Conservation (phyloP, 2,888 invertebrate species). For the Tenthredo amoena region DNA sequence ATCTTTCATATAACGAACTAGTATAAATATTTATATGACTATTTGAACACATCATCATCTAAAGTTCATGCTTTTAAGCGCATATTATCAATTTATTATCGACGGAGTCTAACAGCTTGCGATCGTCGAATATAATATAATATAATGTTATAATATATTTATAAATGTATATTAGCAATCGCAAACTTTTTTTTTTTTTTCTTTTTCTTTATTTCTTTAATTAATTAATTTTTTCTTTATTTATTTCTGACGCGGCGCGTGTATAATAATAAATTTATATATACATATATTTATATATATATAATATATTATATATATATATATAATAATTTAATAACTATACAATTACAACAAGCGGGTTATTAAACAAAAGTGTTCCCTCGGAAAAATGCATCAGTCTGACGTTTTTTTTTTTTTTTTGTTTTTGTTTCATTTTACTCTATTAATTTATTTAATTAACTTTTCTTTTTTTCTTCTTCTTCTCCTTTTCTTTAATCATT, state of each 20-base stretch:
- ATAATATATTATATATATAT: neutral
- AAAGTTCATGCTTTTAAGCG: conserved; percentile 66
- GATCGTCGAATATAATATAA: conserved; percentile 27
- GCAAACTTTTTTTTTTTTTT: conserved; percentile 29
- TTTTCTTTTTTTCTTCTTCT: conserved; percentile 54
- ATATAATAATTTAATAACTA: conserved; percentile 32
- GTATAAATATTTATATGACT: conserved; percentile 53
- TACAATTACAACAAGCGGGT: conserved; percentile 44
- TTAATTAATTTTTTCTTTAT: neutral
- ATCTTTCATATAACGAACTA: conserved; percentile 44
- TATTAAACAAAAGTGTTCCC: conserved; percentile 59
- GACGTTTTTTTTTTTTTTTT: conserved; percentile 56
- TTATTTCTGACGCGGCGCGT: conserved; percentile 23
- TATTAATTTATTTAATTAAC: conserved; percentile 53
- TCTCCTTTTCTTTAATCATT: conserved; percentile 47
- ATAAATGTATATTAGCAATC: neutral
- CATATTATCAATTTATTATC: conserved; percentile 61
- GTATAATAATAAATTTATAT: conserved; percentile 23
- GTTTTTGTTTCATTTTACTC: neutral
- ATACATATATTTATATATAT: neutral
- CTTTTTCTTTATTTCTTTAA: conserved; percentile 8
- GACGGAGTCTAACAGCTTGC: conserved; percentile 62
- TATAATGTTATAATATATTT: neutral
- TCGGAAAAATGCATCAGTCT: conserved; percentile 61
- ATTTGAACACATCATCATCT: conserved; percentile 70